Base-by-base conservation (phyloP, 2,113 vertebrate genomes). In the Sorex araneus region DNA sequence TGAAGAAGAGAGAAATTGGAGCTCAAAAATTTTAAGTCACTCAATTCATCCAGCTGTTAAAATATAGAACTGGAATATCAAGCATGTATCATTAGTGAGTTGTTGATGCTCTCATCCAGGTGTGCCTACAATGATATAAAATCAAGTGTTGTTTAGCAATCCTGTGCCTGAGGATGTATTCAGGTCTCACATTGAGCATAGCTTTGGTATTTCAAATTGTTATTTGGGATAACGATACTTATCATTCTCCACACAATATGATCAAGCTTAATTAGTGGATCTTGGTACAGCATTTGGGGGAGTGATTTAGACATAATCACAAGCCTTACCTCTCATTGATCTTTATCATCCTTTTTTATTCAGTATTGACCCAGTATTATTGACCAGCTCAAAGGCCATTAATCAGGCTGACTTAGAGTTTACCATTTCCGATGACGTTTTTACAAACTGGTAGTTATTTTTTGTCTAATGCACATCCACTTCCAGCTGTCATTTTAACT, bases 341-440 rank as follows among this genome's bases (percentile, higher is more conserved):
- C 77, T 92, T 66, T 27, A 71, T 57, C 69, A 94, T 85, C 25
- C 69, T 96, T 94, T 19, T 95, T 96, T 95, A 95, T 95, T 95
- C 95, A 87, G 86, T 78, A 95, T 93, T 87, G 94, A 95, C 76
- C 76, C 18, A 8, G 40, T 60, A 36, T 87, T 88, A 95, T 91
- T 95, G 95, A 95, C 57, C 71, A 93, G 32, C 77, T 77, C 25
- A n/a, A 82, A 95, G 92, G 28, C 25, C 76, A 92, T 96, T 95
- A 83, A 95, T 96, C 73, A 73, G 70, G 10, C n/a, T 76, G 23
- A 15, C 54, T 92, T n/a, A 85, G 71, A 73, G 86, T 93, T 94
- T 89, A 67, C 63, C 75, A 88, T 57, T 92, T 90, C 71, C 84
- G 88, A 60, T 93, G 84, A 93, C 81, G 77, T 94, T 95, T 93